Percentiles rank a stretch among this genome's conserved stretches.
Evolutionary conservation across 1,140 invertebrate species (phyloP).

Genomic region (Fopius arisanus): DNA sequence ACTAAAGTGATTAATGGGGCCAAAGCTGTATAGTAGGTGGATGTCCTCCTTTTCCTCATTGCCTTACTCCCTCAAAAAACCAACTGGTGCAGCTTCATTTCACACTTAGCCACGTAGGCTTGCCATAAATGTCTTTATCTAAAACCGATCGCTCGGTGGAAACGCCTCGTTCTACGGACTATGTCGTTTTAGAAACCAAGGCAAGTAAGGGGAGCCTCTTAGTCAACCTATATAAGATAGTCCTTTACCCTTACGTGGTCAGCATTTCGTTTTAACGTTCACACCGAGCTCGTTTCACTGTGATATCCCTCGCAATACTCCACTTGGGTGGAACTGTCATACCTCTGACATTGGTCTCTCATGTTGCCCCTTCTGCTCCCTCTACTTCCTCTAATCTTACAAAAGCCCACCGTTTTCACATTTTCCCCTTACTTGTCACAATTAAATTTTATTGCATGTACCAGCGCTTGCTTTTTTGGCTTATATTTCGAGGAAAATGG

Average conservation of each 20-base stretch:
- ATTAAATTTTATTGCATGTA: background rate
- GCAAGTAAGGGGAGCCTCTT: background rate
- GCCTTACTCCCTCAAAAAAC: background rate
- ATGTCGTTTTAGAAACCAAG: conserved; percentile 19
- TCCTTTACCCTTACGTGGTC: conserved; percentile 22
- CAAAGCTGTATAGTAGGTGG: background rate
- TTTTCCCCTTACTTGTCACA: too few species aligned
- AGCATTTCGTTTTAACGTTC: conserved; percentile 28
- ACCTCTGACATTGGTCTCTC: too few species aligned
- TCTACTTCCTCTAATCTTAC: too few species aligned
- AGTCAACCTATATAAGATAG: background rate
- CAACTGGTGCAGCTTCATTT: background rate
- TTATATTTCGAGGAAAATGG: background rate
- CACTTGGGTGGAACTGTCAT: conserved; percentile 18
- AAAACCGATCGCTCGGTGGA: conserved; percentile 28
- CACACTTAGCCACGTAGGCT: conserved; percentile 8
- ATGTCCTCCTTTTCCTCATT: conserved; percentile 31
- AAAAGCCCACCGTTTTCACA: too few species aligned
- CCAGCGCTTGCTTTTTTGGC: too few species aligned
- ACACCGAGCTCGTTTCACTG: conserved; percentile 26
- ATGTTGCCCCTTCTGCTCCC: too few species aligned
- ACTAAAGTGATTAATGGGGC: conserved; percentile 54
- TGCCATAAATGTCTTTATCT: conserved; percentile 36
- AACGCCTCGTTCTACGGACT: conserved; percentile 37
- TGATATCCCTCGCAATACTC: conserved; percentile 21